These are phyloP conservation scores for Heptranchias perlo DNA, from an alignment of 2,113 vertebrate species.

Conservation along the genomic window DNA sequence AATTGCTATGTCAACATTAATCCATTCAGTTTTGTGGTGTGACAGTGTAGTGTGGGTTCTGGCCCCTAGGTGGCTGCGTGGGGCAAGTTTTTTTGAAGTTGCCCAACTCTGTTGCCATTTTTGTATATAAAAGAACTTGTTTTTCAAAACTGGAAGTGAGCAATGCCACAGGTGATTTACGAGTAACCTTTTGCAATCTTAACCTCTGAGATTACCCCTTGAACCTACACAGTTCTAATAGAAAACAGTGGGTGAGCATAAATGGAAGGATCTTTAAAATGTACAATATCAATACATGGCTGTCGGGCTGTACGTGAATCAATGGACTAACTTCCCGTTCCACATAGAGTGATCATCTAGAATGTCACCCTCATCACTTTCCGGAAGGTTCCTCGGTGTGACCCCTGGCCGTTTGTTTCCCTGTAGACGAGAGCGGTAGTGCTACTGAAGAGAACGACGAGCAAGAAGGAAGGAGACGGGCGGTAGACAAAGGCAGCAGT, in stretches of 20 bases:
- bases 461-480: conserved; percentile 41
- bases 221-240: neutral
- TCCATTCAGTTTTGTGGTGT: neutral
- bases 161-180: neutral
- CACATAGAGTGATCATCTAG: neutral
- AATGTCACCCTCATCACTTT: neutral
- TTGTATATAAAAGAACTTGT: neutral
- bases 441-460: neutral
- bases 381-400: neutral
- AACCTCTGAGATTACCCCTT: too few species aligned
- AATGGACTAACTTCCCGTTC: neutral
- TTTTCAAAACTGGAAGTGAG: neutral
- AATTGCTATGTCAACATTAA: neutral
- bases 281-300: neutral
- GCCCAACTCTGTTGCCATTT: neutral
- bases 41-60: neutral
- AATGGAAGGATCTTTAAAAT: neutral
- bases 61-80: neutral
- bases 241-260: neutral
- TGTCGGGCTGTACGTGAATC: neutral
- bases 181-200: neutral
- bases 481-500: conserved; percentile 40
- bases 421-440: neutral
- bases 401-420: neutral
- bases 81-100: neutral